Percentiles rank a stretch among this genome's conserved stretches.
These are phyloP conservation scores for Discoglossus pictus DNA, from an alignment of 2,797 vertebrate species.

Conservation along the genomic window DNA sequence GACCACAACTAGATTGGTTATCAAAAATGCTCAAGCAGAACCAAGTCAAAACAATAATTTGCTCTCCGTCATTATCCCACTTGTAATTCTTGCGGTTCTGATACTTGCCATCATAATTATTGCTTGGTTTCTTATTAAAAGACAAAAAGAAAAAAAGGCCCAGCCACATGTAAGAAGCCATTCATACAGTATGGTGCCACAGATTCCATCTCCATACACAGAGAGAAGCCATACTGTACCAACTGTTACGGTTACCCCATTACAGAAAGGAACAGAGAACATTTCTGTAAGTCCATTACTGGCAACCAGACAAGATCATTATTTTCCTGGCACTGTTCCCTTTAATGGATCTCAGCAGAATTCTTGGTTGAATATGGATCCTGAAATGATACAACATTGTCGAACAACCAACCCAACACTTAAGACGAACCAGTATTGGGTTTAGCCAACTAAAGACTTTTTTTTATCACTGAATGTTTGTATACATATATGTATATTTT, in stretches of 20 bases:
- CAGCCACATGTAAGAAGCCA: constrained; percentile 58
- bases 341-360: constrained; percentile 60
- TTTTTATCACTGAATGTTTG: constrained; percentile 5
- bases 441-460: constrained; percentile 65
- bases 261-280: constrained; percentile 64
- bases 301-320: constrained; percentile 51
- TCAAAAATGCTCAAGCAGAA: constrained; percentile 65
- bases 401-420: constrained; percentile 74
- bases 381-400: constrained; percentile 74
- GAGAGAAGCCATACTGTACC: constrained; percentile 74
- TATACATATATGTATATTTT: constrained; percentile 46
- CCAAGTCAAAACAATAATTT: constrained; percentile 66
- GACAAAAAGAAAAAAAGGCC: constrained; percentile 71
- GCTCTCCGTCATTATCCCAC: constrained; percentile 74
- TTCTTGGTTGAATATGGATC: constrained; percentile 72
- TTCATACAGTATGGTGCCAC: constrained; percentile 34
- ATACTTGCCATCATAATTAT: constrained; percentile 70
- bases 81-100: constrained; percentile 68
- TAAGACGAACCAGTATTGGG: constrained; percentile 86
- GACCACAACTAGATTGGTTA: constrained; percentile 59
- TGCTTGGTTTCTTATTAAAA: constrained; percentile 68
- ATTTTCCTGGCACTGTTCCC: constrained; percentile 50
- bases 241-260: constrained; percentile 80
- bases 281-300: constrained; percentile 59
- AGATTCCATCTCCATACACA: constrained; percentile 54